Evolutionary conservation across 2,888 invertebrate species (phyloP).

Genomic region (Lycia hirtaria): DNA sequence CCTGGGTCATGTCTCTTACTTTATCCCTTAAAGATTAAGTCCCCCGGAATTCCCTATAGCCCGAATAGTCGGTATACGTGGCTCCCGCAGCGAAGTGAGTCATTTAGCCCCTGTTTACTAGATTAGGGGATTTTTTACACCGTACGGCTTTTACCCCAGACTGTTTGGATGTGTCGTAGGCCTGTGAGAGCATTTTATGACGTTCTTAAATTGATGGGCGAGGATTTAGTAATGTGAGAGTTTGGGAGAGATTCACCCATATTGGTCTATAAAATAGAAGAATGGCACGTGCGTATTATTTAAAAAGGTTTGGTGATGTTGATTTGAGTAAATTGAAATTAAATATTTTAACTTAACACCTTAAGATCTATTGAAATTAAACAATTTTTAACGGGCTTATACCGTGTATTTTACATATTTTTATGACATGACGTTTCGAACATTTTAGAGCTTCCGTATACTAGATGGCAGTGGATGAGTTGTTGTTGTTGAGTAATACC

Average conservation of each 20-base stretch:
- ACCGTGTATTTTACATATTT: no score
- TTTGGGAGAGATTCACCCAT: constrained; percentile 35
- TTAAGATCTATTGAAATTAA: no score
- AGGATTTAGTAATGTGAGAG: constrained; percentile 58
- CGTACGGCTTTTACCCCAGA: constrained; percentile 72
- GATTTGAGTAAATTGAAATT: neutral
- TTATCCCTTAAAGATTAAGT: constrained; percentile 84
- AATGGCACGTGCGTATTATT: constrained; percentile 10
- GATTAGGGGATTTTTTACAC: constrained; percentile 83
- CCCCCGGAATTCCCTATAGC: constrained; percentile 65
- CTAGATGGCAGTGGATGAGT: no score
- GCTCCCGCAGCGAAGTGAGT: constrained; percentile 80
- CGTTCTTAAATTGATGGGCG: constrained; percentile 60
- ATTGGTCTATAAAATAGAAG: constrained; percentile 21
- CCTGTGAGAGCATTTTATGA: constrained; percentile 63
- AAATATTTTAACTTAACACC: no score
- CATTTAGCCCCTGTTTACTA: constrained; percentile 84
- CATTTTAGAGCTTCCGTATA: no score
- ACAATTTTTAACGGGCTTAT: no score
- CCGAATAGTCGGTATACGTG: constrained; percentile 55
- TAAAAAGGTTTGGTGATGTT: constrained; percentile 13
- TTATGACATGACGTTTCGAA: no score
- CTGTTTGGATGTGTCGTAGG: constrained; percentile 69
- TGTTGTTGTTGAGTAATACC: no score
- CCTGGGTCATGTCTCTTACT: constrained; percentile 85